These are phyloP conservation scores for Brevipalpus yothersi DNA, from an alignment of 1,140 invertebrate genomes.

Conservation along the genomic window DNA sequence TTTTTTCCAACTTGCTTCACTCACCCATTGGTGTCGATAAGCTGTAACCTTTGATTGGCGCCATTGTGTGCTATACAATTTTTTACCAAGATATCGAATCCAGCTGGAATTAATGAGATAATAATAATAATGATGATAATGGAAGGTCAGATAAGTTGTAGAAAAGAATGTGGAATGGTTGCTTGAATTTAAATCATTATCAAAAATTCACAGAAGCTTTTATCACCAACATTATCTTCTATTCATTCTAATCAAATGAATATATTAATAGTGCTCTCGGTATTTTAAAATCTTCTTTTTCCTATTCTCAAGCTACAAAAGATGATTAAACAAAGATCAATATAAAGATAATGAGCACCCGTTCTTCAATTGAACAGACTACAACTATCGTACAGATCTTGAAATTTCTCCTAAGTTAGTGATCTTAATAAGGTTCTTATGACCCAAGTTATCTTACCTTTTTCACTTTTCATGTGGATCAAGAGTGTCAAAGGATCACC, in stretches of 20 bases:
- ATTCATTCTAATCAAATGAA: too few species aligned
- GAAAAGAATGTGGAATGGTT: too few species aligned
- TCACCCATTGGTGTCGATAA: conserved; percentile 75
- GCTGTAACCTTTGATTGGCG: conserved; percentile 61
- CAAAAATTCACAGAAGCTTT: too few species aligned
- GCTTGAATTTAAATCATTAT: too few species aligned
- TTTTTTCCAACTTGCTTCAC: conserved; percentile 9
- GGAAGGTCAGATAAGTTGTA: not conserved
- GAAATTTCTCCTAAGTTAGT: not conserved
- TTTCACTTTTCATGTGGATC: conserved; percentile 80
- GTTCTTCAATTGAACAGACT: too few species aligned
- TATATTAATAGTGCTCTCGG: too few species aligned
- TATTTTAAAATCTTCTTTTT: too few species aligned
- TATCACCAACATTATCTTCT: too few species aligned
- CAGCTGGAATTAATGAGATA: conserved; percentile 36
- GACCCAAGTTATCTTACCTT: conserved; percentile 32
- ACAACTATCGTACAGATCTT: too few species aligned
- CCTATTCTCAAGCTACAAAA: too few species aligned
- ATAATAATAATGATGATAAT: conserved; percentile 6
- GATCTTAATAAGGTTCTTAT: not conserved
- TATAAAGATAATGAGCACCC: too few species aligned
- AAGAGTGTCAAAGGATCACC: conserved; percentile 72
- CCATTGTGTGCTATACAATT: conserved; percentile 85
- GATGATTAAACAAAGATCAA: too few species aligned
- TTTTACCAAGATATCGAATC: conserved; percentile 85